Evolutionary conservation across 1,140 invertebrate species (phyloP).

Genomic region (Orius laevigatus): DNA sequence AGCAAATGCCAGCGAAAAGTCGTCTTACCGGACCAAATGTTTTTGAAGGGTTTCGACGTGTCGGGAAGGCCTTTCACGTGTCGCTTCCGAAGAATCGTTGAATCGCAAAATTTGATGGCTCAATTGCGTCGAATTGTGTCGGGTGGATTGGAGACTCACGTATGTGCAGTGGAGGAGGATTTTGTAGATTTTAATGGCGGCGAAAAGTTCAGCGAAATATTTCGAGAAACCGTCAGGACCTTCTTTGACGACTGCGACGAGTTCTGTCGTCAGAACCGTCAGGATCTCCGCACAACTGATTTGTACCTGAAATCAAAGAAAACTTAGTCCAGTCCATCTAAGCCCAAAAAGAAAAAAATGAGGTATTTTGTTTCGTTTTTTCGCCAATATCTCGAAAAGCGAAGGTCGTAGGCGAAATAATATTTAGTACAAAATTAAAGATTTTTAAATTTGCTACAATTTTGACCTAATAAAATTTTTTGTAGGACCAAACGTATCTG

Average conservation of each 20-base stretch:
- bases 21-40: constrained; percentile 43
- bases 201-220: constrained; percentile 66
- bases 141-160: constrained; percentile 35
- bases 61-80: constrained; percentile 33
- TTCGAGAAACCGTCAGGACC: constrained; percentile 64
- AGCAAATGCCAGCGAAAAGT: no score
- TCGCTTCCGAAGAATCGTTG: constrained; percentile 45
- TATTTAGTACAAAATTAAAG: no score
- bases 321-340: no score
- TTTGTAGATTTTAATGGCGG: constrained; percentile 75
- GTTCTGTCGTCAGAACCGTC: constrained; percentile 55
- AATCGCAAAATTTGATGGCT: constrained; percentile 71
- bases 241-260: constrained; percentile 66
- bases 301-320: constrained; percentile 41
- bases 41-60: constrained; percentile 64
- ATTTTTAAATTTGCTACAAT: no score
- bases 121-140: constrained; percentile 33
- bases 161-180: constrained; percentile 71
- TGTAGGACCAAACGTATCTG: no score
- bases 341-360: no score
- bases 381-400: no score
- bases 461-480: no score
- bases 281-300: constrained; percentile 62
- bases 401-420: no score
- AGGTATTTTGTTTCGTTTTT: no score